A percentile compares a stretch with the other conserved stretches of the same genome.
Conservation (phyloP, 1,140 invertebrate species). For the Schlechtendalia chinensis region DNA sequence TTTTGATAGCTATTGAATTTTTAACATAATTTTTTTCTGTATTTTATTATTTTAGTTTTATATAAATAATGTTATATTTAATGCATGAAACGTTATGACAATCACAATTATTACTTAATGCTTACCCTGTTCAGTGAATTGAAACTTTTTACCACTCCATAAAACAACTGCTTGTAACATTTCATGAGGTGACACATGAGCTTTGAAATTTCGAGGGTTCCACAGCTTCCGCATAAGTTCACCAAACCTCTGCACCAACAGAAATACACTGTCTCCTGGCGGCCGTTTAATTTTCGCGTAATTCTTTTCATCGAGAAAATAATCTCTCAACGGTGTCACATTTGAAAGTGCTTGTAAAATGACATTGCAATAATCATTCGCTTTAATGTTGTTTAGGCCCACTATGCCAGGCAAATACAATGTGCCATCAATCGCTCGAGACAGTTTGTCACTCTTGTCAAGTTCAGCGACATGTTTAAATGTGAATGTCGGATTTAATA, state of each 20-base stretch:
- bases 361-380: slow-evolving; percentile 99
- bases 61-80: too few species aligned
- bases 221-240: slow-evolving; percentile 96
- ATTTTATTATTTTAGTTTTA: too few species aligned
- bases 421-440: slow-evolving; percentile 93
- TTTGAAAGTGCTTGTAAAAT: slow-evolving; percentile 88
- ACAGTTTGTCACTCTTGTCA: slow-evolving; percentile 82
- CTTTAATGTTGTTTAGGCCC: slow-evolving; percentile 98
- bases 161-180: slow-evolving; percentile 99
- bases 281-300: slow-evolving; percentile 86
- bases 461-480: slow-evolving; percentile 75
- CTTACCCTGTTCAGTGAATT: slow-evolving; percentile 94
- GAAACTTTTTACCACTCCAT: slow-evolving; percentile 97
- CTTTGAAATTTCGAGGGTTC: slow-evolving; percentile 99
- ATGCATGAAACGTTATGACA: too few species aligned
- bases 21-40: too few species aligned
- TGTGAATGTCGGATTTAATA: slow-evolving; percentile 95
- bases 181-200: slow-evolving; percentile 99
- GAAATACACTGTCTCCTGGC: slow-evolving; percentile 85
- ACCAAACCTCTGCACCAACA: slow-evolving; percentile 95
- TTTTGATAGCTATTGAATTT: too few species aligned
- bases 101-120: not conserved
- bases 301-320: slow-evolving; percentile 91
- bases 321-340: slow-evolving; percentile 90
- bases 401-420: slow-evolving; percentile 95